Conservation (phyloP, 2,888 invertebrate species). For the Drosophila nigritarsus region DNA sequence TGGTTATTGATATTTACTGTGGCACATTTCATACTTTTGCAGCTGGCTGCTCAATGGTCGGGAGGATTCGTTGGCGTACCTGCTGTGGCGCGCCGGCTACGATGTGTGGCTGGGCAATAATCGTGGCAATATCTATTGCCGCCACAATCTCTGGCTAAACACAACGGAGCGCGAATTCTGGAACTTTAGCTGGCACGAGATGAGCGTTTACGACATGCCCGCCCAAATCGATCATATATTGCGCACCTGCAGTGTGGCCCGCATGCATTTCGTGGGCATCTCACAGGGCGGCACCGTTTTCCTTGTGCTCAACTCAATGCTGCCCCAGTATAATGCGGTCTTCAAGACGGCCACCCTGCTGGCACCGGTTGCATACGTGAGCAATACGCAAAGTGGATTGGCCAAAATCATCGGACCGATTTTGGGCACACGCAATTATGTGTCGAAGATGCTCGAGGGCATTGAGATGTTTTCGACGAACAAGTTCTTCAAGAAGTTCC, state of each 20-base stretch:
- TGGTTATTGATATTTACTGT: slow-evolving; percentile 5
- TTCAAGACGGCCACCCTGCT: slow-evolving; percentile 83
- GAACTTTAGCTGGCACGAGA: slow-evolving; percentile 84
- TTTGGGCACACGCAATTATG: slow-evolving; percentile 82
- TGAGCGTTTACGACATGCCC: slow-evolving; percentile 83
- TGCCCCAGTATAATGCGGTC: slow-evolving; percentile 82
- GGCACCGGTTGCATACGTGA: slow-evolving; percentile 83
- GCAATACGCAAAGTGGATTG: slow-evolving; percentile 85
- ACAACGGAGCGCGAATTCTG: slow-evolving; percentile 85
- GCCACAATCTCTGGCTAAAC: slow-evolving; percentile 77
- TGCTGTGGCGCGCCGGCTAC: slow-evolving; percentile 82
- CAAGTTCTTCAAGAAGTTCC: slow-evolving; percentile 82
- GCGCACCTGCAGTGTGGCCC: slow-evolving; percentile 69
- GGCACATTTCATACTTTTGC: slow-evolving; percentile 1
- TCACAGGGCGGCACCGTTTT: slow-evolving; percentile 84
- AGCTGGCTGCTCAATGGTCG: slow-evolving; percentile 82
- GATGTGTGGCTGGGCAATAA: slow-evolving; percentile 84
- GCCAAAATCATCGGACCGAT: slow-evolving; percentile 88
- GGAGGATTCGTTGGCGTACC: slow-evolving; percentile 83
- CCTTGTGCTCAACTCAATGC: slow-evolving; percentile 82
- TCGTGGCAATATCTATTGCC: slow-evolving; percentile 83
- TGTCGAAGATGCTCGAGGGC: slow-evolving; percentile 82
- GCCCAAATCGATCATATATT: slow-evolving; percentile 83
- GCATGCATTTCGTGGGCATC: slow-evolving; percentile 83
- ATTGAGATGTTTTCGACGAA: slow-evolving; percentile 84